Evolutionary conservation across 2,113 vertebrate species (phyloP).

Genomic region (Anser cygnoides): DNA sequence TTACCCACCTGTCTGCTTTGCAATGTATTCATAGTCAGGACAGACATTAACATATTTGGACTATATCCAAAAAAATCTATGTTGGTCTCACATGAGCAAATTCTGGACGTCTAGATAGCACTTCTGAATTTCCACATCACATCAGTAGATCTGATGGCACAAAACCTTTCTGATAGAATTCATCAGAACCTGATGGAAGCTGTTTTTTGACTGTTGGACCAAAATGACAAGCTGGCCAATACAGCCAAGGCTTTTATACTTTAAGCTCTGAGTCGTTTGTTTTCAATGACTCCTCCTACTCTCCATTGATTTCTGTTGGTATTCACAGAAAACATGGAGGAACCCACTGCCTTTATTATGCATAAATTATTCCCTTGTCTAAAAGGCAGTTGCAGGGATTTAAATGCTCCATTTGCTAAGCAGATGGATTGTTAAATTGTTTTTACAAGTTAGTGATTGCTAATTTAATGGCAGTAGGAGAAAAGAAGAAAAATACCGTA

Average conservation of each 20-base stretch:
- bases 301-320: background rate
- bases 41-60: background rate
- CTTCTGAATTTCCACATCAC: background rate
- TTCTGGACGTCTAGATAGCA: background rate
- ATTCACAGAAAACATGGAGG: background rate
- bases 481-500: background rate
- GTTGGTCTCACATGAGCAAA: background rate
- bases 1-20: background rate
- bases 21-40: background rate
- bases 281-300: background rate
- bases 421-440: background rate
- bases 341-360: background rate
- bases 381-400: background rate
- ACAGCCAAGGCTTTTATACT: background rate
- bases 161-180: background rate
- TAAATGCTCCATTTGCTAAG: constrained; percentile 9
- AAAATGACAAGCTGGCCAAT: background rate
- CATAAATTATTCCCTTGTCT: background rate
- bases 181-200: background rate
- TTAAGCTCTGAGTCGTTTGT: background rate
- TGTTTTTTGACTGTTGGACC: background rate
- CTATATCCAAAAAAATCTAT: background rate
- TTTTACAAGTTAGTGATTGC: background rate
- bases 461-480: background rate
- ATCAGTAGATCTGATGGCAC: background rate